These are phyloP conservation scores for Sarcophaga peregrina DNA, from an alignment of 1,140 invertebrate species.

Conservation along the genomic window DNA sequence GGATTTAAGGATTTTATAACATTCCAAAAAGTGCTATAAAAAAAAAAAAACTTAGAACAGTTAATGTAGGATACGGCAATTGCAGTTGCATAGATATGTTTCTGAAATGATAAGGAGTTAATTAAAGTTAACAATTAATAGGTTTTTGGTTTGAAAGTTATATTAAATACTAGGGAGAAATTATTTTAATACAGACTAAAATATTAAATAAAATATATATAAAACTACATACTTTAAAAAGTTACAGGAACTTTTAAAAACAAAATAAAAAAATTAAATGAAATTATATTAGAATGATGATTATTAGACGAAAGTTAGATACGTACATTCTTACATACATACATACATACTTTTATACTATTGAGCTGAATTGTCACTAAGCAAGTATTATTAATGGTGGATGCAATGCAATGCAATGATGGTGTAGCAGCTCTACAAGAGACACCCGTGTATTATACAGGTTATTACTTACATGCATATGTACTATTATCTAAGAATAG, in stretches of 20 bases:
- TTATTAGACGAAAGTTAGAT: neutral
- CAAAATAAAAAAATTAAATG: neutral
- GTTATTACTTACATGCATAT: conserved; percentile 17
- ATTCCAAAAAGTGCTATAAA: too few species aligned
- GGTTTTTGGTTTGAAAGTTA: neutral
- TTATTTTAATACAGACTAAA: neutral
- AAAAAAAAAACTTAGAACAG: too few species aligned
- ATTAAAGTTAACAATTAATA: conserved; percentile 5
- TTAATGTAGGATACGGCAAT: too few species aligned
- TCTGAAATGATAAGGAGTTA: neutral
- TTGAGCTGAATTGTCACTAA: too few species aligned
- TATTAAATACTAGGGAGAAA: neutral
- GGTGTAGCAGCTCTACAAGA: neutral
- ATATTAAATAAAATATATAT: neutral
- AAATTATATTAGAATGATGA: neutral
- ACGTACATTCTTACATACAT: too few species aligned
- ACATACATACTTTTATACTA: too few species aligned
- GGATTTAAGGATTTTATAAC: too few species aligned
- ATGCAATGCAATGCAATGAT: too few species aligned
- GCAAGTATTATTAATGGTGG: too few species aligned
- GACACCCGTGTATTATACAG: conserved; percentile 11
- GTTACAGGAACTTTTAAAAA: neutral
- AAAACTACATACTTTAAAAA: neutral
- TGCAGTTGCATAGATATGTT: neutral
- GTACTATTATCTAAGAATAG: neutral